These are phyloP conservation scores for Catocala fraxini DNA, from an alignment of 2,888 invertebrate species.

Conservation along the genomic window DNA sequence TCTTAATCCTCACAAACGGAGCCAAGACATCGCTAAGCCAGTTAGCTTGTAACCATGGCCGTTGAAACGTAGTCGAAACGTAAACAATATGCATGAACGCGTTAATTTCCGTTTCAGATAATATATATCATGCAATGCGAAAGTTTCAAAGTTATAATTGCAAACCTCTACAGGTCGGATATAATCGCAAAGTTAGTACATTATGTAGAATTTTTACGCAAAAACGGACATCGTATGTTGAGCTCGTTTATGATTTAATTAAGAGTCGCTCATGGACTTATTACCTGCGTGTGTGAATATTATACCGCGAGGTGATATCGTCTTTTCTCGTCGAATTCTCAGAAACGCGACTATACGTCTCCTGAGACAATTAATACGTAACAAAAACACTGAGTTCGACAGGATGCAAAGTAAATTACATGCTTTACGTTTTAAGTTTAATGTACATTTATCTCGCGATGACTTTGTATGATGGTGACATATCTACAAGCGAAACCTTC, in stretches of 20 bases:
- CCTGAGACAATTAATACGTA: conserved; percentile 5
- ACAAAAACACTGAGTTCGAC: conserved; percentile 2
- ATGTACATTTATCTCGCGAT: neutral
- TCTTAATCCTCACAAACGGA: too few species aligned
- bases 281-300: conserved; percentile 4
- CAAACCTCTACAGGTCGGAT: conserved; percentile 3
- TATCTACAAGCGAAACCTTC: neutral
- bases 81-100: neutral
- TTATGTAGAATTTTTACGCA: neutral
- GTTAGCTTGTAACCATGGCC: neutral
- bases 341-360: neutral
- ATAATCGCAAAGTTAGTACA: neutral
- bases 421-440: neutral
- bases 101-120: neutral
- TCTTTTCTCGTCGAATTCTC: conserved; percentile 1
- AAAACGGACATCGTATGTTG: neutral
- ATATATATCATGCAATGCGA: neutral
- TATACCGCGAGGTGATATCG: conserved; percentile 5
- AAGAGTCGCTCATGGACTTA: conserved; percentile 7
- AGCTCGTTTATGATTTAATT: neutral
- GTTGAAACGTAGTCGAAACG: neutral
- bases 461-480: neutral
- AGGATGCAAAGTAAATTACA: conserved; percentile 1
- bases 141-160: neutral
- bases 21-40: too few species aligned